These are phyloP conservation scores for Ctenoplectra terminalis DNA, from an alignment of 1,140 invertebrate genomes.

Conservation along the genomic window DNA sequence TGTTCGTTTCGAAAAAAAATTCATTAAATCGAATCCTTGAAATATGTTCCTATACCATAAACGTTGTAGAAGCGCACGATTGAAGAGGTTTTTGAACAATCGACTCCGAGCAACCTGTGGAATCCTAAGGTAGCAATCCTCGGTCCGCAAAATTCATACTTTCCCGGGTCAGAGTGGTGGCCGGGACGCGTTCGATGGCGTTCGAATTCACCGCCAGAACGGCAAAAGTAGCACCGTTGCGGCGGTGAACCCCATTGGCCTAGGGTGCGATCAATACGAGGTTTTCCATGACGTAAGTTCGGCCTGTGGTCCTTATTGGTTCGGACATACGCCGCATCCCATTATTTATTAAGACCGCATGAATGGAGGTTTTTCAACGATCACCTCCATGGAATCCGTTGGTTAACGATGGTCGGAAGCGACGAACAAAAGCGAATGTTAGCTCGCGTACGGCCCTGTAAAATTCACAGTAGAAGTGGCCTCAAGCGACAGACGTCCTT, in stretches of 20 bases:
- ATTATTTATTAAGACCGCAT: conserved; percentile 80
- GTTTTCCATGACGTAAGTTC: conserved; percentile 79
- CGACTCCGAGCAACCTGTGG: too few species aligned
- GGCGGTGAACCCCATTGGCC: conserved; percentile 49
- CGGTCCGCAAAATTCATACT: background rate
- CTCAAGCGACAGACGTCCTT: conserved; percentile 32
- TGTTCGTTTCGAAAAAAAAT: too few species aligned
- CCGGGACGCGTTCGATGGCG: conserved; percentile 8
- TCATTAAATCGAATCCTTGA: too few species aligned
- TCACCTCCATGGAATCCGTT: background rate
- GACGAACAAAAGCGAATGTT: background rate
- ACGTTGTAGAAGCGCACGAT: background rate
- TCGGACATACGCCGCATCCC: conserved; percentile 79
- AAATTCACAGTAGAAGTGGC: conserved; percentile 13
- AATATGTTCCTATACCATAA: background rate
- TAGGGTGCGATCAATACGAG: conserved; percentile 77
- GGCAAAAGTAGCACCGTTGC: conserved; percentile 23
- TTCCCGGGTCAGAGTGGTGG: conserved; percentile 1
- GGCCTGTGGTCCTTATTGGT: conserved; percentile 76
- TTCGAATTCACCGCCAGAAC: conserved; percentile 44
- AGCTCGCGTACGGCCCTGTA: background rate
- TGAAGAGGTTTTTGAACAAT: background rate
- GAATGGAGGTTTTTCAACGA: conserved; percentile 57
- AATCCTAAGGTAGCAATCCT: background rate
- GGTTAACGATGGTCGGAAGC: too few species aligned